Evolutionary conservation across 2,888 invertebrate species (phyloP), one percentile per base, ranked within the genome.

Genomic region (Liodrosophila aerea): DNA sequence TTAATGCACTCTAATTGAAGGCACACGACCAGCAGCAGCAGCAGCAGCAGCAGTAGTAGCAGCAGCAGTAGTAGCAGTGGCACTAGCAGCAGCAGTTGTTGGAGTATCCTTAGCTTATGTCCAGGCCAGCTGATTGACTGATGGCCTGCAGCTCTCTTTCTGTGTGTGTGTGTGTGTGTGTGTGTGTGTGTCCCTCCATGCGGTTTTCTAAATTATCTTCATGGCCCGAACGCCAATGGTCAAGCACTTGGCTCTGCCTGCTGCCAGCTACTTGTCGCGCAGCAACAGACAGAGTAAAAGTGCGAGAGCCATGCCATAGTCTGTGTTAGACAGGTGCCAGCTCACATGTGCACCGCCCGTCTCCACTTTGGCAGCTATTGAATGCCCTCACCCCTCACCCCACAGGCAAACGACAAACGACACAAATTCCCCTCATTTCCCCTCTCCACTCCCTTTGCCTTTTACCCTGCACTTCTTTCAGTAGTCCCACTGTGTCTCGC

Each of bases 161-260:
- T 31, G 11, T 13, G 30, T 37, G 11, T 34, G 27, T 50, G 9
- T 54, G 36, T 34, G 50, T 45, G 22, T 43, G 51, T 44, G 33
- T 49, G 46, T 50, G 29, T 27, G 36, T 50, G 52, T 54, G 34
- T 58, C 12, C 12, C 40, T 49, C 18, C 61, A 41, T 73, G 73
- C 52, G 75, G 70, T 70, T 73, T 70, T 49, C 37, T 59, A 73
- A 73, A 75, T 75, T 73, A 75, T 75, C 66, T 73, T 40, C 72
- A 63, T 64, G 69, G 58, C 54, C 49, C 44, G 40, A 43, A 9
- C 51, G 56, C 56, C 53, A 65, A 41, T 57, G 63, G 70, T 71
- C 71, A 66, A 59, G 59, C 66, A 65, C 45, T 64, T 53, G 69
- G 56, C 60, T 39, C 64, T 47, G 41, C 37, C 47, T 46, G 36